Base-by-base conservation (phyloP, 2,888 invertebrate genomes). In the Pteria penguin region DNA sequence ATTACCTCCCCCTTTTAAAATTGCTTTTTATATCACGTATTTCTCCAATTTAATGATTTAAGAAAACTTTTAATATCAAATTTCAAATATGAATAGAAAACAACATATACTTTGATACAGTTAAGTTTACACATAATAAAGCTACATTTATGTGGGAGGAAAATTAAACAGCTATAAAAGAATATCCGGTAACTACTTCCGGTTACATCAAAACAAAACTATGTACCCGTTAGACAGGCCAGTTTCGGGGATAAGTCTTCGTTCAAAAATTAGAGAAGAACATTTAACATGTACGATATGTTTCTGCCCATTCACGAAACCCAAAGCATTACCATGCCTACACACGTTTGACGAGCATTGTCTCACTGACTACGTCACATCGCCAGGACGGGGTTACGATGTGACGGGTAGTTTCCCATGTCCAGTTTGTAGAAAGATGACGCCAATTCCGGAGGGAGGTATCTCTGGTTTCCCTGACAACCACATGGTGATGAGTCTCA, bases 311-410 rank as follows among this genome's bases (percentile, higher is more conserved):
- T 90, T 85, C 75, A 82, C 63, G 0, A 78, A 73, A 52, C 90
- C 91, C 2, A 90, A 90, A 79, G 89, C 89, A 2, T 70, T 91
- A 36, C 89, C 90, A 0, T 91, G 91, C 66, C 71, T 87, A 0
- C 91, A 91, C 71, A 88, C 89, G 2, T 91, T 88, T 62, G 90
- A 90, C 72, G 82, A 87, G 66, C 82, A 75, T 2, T 91, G 91
- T 79, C 75, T 91, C 1, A 76, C 77, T 4, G 88, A 87, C 36
- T 89, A 85, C 62, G 81, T 89, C 4, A 71, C 65, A 0, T 82
- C 82, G 32, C 45, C 8, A 45, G 76, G 77, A 4, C 74, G 85
- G 31, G 81, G 79, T 0, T 88, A 80, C 60, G 83, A 82, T 26
- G 22, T 57, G 0, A 29, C 18, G 0, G 86, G 84, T 2, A 52